Percentiles rank a stretch among this genome's conserved stretches.
phyloP scores from a whole-genome alignment of 2,888 invertebrate genomes.

The Dicyrtomina minuta region DNA sequence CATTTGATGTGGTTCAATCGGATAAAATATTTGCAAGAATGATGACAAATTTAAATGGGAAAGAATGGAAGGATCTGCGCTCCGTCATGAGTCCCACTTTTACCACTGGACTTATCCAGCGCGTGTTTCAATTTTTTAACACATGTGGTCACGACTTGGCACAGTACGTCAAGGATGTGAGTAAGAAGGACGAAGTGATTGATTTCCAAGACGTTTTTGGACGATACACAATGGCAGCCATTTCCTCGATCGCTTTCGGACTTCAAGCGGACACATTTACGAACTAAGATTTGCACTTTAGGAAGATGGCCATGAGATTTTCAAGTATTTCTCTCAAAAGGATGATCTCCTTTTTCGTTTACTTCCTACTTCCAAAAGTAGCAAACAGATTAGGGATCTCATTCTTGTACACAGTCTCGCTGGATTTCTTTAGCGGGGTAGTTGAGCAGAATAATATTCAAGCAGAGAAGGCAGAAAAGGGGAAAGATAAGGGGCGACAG shows the following conservation, averaged over 20 bases:
- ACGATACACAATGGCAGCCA: conserved; percentile 9
- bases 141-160: conserved; percentile 27
- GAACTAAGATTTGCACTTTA: neutral
- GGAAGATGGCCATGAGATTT: conserved; percentile 6
- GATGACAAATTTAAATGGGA: conserved; percentile 19
- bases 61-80: conserved; percentile 43
- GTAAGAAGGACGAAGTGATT: no score
- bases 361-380: no score
- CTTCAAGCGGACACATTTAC: neutral
- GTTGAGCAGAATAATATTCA: no score
- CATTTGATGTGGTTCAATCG: no score
- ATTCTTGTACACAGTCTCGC: no score
- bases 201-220: conserved; percentile 19
- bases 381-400: no score
- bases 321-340: no score
- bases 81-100: conserved; percentile 42
- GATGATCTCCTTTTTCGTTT: neutral
- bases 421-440: no score
- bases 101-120: conserved; percentile 34
- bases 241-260: conserved; percentile 19
- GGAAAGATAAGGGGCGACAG: conserved; percentile 3
- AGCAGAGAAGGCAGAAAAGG: neutral
- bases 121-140: conserved; percentile 46
- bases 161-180: neutral
- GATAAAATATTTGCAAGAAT: neutral